Evolutionary conservation across 2,888 invertebrate species (phyloP).

Genomic region (Brachypalpus laphriformis): DNA sequence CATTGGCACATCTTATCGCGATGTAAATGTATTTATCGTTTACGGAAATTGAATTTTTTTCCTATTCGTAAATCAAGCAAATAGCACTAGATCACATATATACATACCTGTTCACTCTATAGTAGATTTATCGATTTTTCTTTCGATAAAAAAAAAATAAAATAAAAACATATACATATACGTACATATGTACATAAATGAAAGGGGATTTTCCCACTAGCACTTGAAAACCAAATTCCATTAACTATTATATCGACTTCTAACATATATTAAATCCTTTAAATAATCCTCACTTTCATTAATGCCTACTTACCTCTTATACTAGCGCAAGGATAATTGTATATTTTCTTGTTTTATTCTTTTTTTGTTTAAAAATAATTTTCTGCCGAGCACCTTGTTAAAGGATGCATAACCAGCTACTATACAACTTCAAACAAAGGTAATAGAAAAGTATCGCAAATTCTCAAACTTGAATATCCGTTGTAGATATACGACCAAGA

Average conservation of each 20-base stretch:
- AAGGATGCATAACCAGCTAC: slow-evolving; percentile 65
- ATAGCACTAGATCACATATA: slow-evolving; percentile 7
- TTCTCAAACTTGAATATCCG: slow-evolving; percentile 44
- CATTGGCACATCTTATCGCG: slow-evolving; percentile 6
- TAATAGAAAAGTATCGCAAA: slow-evolving; percentile 44
- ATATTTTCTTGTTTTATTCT: background rate
- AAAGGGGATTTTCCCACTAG: background rate
- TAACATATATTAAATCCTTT: background rate
- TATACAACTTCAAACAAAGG: slow-evolving; percentile 45
- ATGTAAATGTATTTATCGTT: slow-evolving; percentile 28
- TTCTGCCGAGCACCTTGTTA: slow-evolving; percentile 47
- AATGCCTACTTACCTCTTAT: slow-evolving; percentile 47
- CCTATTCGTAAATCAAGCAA: slow-evolving; percentile 11
- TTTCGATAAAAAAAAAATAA: slow-evolving; percentile 14
- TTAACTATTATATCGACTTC: background rate
- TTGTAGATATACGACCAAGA: slow-evolving; percentile 29
- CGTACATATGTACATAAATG: too few species aligned
- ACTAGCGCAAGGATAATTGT: background rate
- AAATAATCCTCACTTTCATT: background rate
- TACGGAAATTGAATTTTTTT: slow-evolving; percentile 27
- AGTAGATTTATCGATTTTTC: slow-evolving; percentile 68
- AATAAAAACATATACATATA: slow-evolving; percentile 36
- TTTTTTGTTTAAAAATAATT: slow-evolving; percentile 33
- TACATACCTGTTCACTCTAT: slow-evolving; percentile 62
- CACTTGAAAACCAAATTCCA: background rate